A percentile compares a stretch with the other conserved stretches of the same genome.
phyloP scores from a whole-genome alignment of 2,888 invertebrate species.

The Shargacucullia verbasci region DNA sequence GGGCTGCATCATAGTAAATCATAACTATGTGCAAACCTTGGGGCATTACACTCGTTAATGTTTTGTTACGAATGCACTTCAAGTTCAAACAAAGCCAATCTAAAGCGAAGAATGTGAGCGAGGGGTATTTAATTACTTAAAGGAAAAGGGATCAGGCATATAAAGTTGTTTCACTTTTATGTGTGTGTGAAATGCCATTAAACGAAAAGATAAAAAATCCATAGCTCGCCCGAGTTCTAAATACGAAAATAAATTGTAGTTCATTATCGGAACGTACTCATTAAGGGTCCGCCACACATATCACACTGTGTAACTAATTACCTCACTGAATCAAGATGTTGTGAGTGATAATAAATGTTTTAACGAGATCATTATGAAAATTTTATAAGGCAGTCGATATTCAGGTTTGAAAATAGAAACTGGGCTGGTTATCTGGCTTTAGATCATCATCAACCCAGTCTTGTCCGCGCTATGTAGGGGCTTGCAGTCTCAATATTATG shows the following conservation, averaged over 20 bases:
- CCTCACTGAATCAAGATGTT: constrained; percentile 21
- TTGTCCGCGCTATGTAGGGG: neutral
- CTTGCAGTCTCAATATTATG: neutral
- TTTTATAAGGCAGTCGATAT: constrained; percentile 9
- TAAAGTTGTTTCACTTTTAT: constrained; percentile 7
- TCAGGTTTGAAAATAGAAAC: constrained; percentile 14
- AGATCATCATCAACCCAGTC: constrained; percentile 3
- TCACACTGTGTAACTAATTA: constrained; percentile 35
- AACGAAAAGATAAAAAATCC: constrained; percentile 32
- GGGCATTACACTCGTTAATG: too few species aligned
- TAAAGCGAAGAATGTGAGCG: too few species aligned
- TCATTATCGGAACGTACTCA: constrained; percentile 19
- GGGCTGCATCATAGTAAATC: too few species aligned
- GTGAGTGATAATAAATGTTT: constrained; percentile 26
- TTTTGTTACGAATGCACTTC: too few species aligned
- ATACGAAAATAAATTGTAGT: constrained; percentile 25
- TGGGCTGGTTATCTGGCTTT: constrained; percentile 21
- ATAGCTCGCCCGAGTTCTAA: constrained; percentile 22
- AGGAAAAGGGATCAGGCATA: neutral
- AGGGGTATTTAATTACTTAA: too few species aligned
- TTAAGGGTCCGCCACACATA: constrained; percentile 19
- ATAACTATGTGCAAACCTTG: too few species aligned
- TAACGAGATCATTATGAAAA: constrained; percentile 46
- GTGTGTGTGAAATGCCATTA: constrained; percentile 20
- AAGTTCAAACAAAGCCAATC: too few species aligned